Evolutionary conservation across 2,797 vertebrate species (phyloP), one percentile per base, ranked within the genome.

Genomic region (Tolypeutes matacus): DNA sequence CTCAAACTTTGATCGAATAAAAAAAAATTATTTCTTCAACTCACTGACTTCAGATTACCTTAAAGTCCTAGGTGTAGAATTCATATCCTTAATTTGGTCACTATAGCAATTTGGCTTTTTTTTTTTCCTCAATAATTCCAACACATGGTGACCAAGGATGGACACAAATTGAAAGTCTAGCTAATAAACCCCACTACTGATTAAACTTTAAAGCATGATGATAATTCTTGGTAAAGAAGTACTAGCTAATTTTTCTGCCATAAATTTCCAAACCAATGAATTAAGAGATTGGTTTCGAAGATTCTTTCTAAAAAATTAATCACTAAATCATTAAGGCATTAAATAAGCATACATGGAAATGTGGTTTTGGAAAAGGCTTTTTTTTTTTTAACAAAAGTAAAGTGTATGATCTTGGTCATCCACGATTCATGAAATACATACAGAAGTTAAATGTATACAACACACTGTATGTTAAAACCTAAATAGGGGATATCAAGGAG

Each of bases 41-140:
- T 95, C 51, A 75, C 58, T 75, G 34, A 86, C 36, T 89, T 86
- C 15, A 65, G 70, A 75, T 39, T 88, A 78, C 20, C 20, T 89
- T 62, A 56, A 67, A 51, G 2, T 58, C 17, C 53, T 80, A 4
- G 1, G 8, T 76, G 11, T 34, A 11, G 53, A 49, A 67, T 67
- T 20, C 5, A 39, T 83, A 77, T 58, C 17, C 31, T 86, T 17
- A 60, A 2, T 88, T 69, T 86, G 5, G 8, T 95, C 27, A 75
- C 23, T 82, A n/a, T 1, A 93, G 3, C 95, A 72, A 92, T 75
- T 76, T 42, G 39, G 5, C 46, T 91, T 86, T 72, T 7, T 46
- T 46, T 46, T 46, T 46, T 46, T 46, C 46, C 46, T 39, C 13
- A 56, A 8, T 84, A 86, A 67, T 56, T 85, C 8, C 27, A 85